phyloP scores from a whole-genome alignment of 92 coral and sea anemone genomes.

The Phenganax subtilis region DNA sequence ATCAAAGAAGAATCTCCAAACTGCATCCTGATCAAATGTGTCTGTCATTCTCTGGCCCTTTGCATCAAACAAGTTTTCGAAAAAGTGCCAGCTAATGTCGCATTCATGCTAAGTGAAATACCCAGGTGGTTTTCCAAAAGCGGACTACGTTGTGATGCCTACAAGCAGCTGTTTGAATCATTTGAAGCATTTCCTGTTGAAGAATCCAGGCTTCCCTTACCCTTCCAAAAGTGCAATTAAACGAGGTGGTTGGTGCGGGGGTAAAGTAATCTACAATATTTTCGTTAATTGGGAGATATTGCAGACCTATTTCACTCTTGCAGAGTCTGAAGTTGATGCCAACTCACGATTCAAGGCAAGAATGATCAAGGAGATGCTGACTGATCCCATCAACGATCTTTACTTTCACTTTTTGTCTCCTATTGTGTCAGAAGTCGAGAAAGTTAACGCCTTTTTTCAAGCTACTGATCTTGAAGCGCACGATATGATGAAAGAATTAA shows the following conservation, averaged over 20 bases:
- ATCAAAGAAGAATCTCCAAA: not conserved
- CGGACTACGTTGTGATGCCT: not conserved
- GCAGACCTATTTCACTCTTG: not conserved
- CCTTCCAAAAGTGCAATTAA: not conserved
- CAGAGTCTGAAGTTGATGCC: slow-evolving; percentile 1
- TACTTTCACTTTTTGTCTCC: slow-evolving; percentile 5
- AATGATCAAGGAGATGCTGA: too few species aligned
- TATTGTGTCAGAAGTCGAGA: slow-evolving; percentile 23
- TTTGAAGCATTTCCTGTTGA: not conserved
- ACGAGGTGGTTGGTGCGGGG: slow-evolving; percentile 16
- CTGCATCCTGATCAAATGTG: too few species aligned
- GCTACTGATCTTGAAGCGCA: slow-evolving; percentile 23
- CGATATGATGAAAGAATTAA: not conserved
- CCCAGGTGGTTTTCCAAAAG: not conserved
- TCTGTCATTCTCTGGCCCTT: not conserved
- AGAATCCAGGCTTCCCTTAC: not conserved
- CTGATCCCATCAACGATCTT: not conserved
- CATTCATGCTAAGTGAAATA: not conserved
- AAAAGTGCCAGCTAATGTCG: not conserved
- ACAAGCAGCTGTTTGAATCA: not conserved
- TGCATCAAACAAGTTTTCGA: not conserved
- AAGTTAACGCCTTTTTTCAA: slow-evolving; percentile 25
- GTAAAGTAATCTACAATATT: slow-evolving; percentile 11
- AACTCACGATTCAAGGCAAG: not conserved
- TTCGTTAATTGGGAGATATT: slow-evolving; percentile 20